Conservation (phyloP, 2,797 vertebrate species). For the Carapus acus region DNA sequence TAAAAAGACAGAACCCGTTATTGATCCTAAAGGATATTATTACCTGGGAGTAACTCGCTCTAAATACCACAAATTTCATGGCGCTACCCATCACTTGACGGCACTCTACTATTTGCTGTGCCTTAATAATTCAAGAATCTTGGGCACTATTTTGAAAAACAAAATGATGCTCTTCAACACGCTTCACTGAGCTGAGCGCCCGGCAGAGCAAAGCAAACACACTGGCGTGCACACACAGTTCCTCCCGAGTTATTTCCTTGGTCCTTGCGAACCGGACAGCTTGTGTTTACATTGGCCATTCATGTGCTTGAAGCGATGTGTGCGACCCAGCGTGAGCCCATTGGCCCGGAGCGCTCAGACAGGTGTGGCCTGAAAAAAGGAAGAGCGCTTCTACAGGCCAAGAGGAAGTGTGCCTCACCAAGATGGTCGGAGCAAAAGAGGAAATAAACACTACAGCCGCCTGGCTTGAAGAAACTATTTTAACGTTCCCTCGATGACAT, state of each 20-base stretch:
- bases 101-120: too few species aligned
- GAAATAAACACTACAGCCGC: conserved; percentile 49
- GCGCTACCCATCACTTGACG: too few species aligned
- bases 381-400: conserved; percentile 39
- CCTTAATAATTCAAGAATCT: too few species aligned
- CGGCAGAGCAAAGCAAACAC: background rate
- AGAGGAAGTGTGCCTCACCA: conserved; percentile 57
- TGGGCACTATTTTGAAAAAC: too few species aligned
- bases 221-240: conserved; percentile 11
- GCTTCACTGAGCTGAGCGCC: background rate
- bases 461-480: conserved; percentile 44
- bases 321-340: conserved; percentile 36
- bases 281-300: conserved; percentile 48
- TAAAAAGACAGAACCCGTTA: too few species aligned
- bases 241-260: conserved; percentile 32
- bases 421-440: conserved; percentile 51
- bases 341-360: conserved; percentile 13
- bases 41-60: too few species aligned
- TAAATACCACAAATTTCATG: too few species aligned
- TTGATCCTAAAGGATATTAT: too few species aligned
- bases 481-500: conserved; percentile 26
- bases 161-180: too few species aligned
- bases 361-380: conserved; percentile 49
- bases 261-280: conserved; percentile 13
- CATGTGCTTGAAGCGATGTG: conserved; percentile 35